Evolutionary conservation across 2,888 invertebrate species (phyloP), one percentile per base, ranked within the genome.

Genomic region (Lycaena phlaeas): DNA sequence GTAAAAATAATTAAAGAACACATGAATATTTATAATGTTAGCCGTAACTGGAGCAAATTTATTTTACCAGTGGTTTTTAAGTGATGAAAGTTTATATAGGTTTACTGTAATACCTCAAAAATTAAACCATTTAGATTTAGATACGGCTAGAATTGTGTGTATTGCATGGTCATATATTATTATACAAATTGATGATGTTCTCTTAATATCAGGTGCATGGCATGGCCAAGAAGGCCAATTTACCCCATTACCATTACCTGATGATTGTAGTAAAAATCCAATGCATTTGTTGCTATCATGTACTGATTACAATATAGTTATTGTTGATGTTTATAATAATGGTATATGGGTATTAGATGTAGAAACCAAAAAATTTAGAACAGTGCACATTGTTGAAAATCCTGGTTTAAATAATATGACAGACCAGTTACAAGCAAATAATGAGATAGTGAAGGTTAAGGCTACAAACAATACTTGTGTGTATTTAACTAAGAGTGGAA

Each of bases 131-230:
- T 53, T 61, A 34, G 50, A 54, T 42, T 30, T 52, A 14, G 49
- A 51, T 22, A 27, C 38, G 5, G 52, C 59, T 14, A 58, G 54
- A 45, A 46, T 77, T 27, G 27, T 61, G 7, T 54, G 61, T 14
- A 60, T 75, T 9, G 64, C 59, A 45, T 85, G 85, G 85, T 68
- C 79, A 0, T 79, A 81, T 47, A 85, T 79, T 51, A 61, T 85
- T 49, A 64, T 73, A 37, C 42, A 60, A 47, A 42, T 52, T 11
- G 49, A 63, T 11, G 51, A 61, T 2, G 47, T 46, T 14, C 67
- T 68, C 50, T 74, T 59, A 47, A 15, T 81, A 36, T 51, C 63
- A n/a, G 85, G 85, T 12, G 59, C 67, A 25, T 73, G 66, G 61
- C 44, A 52, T 27, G 66, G 64, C 3, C 56, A 57, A 38, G 64